Base-by-base conservation (phyloP, 2,113 vertebrate genomes). In the Hymenochirus boettgeri region DNA sequence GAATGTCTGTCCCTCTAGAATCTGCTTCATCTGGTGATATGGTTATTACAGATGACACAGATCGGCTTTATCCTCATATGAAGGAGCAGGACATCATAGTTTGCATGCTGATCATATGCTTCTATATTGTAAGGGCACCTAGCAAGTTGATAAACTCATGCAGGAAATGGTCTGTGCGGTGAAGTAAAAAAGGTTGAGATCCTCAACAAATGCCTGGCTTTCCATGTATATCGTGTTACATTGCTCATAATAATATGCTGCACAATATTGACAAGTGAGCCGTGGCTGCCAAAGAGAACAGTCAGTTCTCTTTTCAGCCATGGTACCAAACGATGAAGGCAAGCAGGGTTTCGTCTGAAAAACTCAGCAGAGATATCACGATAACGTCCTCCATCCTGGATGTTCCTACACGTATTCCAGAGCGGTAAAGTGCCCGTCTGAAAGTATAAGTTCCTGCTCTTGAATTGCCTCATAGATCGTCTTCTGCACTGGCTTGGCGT, bases 301-400 rank as follows among this genome's bases (percentile, higher is more conserved):
- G 80, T 77, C 1, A 97, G 88, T 65, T 97, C 94, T 25, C 95
- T 80, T 70, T 94, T 95, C 52, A 99, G 9, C 94, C 94, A 99
- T 0, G 96, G 90, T 23, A 96, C 77, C 63, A 97, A 72, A 56
- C 95, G 85, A 62, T 98, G 95, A 19, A 99, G 86, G 71, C 95
- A 97, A 21, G 95, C 95, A 1, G 95, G 91, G 74, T 99, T 98
- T 70, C 75, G 83, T 55, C 81, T 83, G 46, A 95, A 98, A 71
- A 99, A 99, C 61, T 94, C 91, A 0, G 95, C 91, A 0, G 95
- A 92, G 51, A 88, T 91, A 61, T 99, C 91, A 15, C 94, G 71
- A 9, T 86, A 93, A 2, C 93, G 92, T 1, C 95, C 93, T 0
- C 93, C 91, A 24, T 96, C 95, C 33, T 89, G 87, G 52, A 99